These are phyloP conservation scores for Penaeus japonicus DNA, from an alignment of 1,140 invertebrate genomes.

Conservation along the genomic window DNA sequence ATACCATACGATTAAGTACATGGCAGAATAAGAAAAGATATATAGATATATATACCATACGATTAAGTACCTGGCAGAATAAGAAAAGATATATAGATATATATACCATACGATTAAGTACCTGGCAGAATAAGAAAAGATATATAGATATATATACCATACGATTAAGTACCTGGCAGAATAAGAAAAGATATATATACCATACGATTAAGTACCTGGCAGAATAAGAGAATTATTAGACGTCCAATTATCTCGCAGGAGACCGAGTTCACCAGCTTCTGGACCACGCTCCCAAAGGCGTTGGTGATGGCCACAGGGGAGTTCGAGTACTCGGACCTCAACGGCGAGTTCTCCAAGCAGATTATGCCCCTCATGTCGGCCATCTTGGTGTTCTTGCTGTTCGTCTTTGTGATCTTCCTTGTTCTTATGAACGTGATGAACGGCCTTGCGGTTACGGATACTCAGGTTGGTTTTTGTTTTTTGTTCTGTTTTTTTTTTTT, in stretches of 20 bases:
- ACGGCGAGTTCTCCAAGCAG: conserved; percentile 37
- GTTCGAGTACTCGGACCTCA: conserved; percentile 61
- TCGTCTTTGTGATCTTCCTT: conserved; percentile 61
- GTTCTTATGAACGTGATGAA: conserved; percentile 62
- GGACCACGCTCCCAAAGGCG: conserved; percentile 59
- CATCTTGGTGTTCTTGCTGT: conserved; percentile 60
- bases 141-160: too few species aligned
- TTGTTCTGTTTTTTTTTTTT: background rate
- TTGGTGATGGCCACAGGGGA: conserved; percentile 61
- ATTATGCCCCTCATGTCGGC: conserved; percentile 37
- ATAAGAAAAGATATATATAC: too few species aligned
- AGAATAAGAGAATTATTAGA: background rate
- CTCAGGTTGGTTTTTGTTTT: conserved; percentile 47
- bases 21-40: too few species aligned
- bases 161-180: too few species aligned
- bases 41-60: too few species aligned
- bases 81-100: too few species aligned
- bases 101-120: too few species aligned
- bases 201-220: too few species aligned
- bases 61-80: too few species aligned
- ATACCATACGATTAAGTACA: too few species aligned
- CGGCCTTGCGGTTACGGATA: conserved; percentile 62
- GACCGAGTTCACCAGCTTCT: conserved; percentile 47
- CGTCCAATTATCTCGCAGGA: background rate
- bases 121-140: too few species aligned